Base-by-base conservation (phyloP, 2,888 invertebrate genomes). In the Periphyllus acericola region DNA sequence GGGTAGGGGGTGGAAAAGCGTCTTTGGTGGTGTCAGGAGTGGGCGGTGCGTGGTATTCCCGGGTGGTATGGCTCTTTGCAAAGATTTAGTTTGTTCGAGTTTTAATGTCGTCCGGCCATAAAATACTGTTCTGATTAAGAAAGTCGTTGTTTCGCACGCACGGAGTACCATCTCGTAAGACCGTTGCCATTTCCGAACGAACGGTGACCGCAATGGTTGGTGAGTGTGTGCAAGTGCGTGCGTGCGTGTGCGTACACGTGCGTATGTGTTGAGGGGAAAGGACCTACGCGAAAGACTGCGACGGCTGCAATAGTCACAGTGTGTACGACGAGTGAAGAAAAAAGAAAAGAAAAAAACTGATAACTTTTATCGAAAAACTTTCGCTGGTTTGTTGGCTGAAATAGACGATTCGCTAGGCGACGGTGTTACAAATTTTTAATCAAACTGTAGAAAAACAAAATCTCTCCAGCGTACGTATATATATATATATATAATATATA, bases 301-400 rank as follows among this genome's bases (percentile, higher is more conserved):
- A 75, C 74, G 74, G 3, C 36, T 21, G 19, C n/a, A 3, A 9
- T 25, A n/a, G 4, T 17, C 17, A 32, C 9, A 19, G 55, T n/a
- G 52, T 34, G 25, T 52, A 74, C 36, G 60, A 72, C 29, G 79
- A 78, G 19, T 29, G 46, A n/a, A 36, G 66, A 32, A 68, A 52
- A 46, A 3, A 29, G 6, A 52, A 66, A 25, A 32, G 68, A 66
- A 68, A 76, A 36, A 78, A 86, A 79, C 8, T 25, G 29, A 36
- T 83, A 75, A 86, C 68, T 87, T 87, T 87, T 87, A 87, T 87
- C 87, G 87, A 87, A 87, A 87, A 87, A 87, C 80, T 87, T 87
- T 87, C 21, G n/a, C 32, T 25, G 25, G 19, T 83, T 32, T 1
- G 52, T 46, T 21, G 68, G 36, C 68, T n/a, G 68, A 40, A 19